A percentile compares a stretch with the other conserved stretches of the same genome.
phyloP scores from a whole-genome alignment of 1,140 invertebrate genomes.

The Brachionus rotundiformis region DNA sequence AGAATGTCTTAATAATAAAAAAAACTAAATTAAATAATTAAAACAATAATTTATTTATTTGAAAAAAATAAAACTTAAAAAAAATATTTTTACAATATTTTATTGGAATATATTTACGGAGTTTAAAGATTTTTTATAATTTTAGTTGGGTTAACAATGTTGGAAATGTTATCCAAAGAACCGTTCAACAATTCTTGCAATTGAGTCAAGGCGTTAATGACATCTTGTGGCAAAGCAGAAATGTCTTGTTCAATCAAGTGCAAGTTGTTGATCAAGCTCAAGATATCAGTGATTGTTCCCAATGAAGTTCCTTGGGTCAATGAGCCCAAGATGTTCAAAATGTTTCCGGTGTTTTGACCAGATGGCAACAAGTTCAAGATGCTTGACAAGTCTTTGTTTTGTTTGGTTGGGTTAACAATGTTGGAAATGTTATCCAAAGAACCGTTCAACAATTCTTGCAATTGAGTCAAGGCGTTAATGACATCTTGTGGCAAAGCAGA shows the following conservation, averaged over 20 bases:
- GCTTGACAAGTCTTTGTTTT: not conserved
- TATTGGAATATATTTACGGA: not conserved
- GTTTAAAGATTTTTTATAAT: not conserved
- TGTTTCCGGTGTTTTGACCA: not conserved
- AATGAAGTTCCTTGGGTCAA: slow-evolving; percentile 26
- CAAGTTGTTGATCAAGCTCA: slow-evolving; percentile 28
- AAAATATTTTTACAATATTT: not conserved
- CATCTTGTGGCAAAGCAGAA: slow-evolving; percentile 27
- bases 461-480: slow-evolving; percentile 26
- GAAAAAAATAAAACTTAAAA: too few species aligned
- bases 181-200: slow-evolving; percentile 22
- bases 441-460: slow-evolving; percentile 4
- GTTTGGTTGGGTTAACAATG: not conserved
- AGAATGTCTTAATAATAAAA: too few species aligned
- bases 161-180: slow-evolving; percentile 1
- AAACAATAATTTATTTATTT: too few species aligned
- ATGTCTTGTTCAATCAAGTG: slow-evolving; percentile 29
- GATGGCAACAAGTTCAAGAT: slow-evolving; percentile 7
- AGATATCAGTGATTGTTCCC: not conserved
- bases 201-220: slow-evolving; percentile 29
- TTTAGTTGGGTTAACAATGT: slow-evolving; percentile 15
- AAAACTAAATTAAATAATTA: too few species aligned
- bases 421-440: slow-evolving; percentile 16
- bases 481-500: slow-evolving; percentile 35
- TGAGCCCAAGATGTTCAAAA: slow-evolving; percentile 2